Evolutionary conservation across 2,888 invertebrate genomes (phyloP), one percentile per base, ranked within the genome.

Genomic region (Ennomos quercinarius): DNA sequence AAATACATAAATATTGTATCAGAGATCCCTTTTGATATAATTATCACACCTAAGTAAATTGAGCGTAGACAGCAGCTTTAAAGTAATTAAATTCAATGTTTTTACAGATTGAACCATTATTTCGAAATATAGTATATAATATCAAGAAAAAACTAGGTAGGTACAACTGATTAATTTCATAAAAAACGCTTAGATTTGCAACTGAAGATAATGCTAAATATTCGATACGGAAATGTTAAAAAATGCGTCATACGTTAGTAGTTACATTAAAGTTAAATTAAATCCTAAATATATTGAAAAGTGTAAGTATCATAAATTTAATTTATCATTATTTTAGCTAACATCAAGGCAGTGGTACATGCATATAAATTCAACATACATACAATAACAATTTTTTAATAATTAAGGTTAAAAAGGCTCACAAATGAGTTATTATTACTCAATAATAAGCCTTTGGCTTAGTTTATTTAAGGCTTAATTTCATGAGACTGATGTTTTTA

Each of bases 331-430:
- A 84, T 78, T 77, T 79, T 80, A 79, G 70, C 79, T 78, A 86
- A 84, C 82, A 83, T 82, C 84, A 86, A 87, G 89, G 88, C 87
- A 89, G 87, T 87, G 86, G 81, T 86, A 79, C 76, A 83, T 81
- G 80, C 81, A 56, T 44, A 80, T 79, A 79, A 77, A 76, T 78
- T 78, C 74, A 80, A 83, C 78, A 74, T 72, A 71, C 64, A 77
- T 75, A 76, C 68, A 76, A 27, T 73, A 73, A 79, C 63, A 68
- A 72, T 73, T 69, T 73, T 76, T 77, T 71, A 72, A 72, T 75
- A 68, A 71, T 71, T 78, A 72, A 76, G 76, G 76, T 77, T 71
- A 68, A 71, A 61, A 69, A 69, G 57, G 61, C 53, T 43, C 36
- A 45, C 39, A 47, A 39, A 40, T 39, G 49, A 60, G 61, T 55